Evolutionary conservation across 2,113 vertebrate genomes (phyloP).

Genomic region (Syngnathus scovelli): DNA sequence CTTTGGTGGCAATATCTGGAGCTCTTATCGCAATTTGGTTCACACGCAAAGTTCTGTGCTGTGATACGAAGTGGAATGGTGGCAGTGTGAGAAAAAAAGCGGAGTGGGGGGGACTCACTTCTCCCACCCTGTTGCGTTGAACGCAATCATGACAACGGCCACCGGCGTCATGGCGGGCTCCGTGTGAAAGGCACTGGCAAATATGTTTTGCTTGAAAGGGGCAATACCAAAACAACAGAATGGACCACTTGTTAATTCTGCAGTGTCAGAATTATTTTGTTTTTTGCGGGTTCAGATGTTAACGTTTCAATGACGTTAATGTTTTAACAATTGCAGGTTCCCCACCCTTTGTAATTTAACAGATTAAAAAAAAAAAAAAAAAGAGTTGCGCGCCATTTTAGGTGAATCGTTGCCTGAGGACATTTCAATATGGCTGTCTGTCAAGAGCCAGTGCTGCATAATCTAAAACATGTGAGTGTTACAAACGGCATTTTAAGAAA

Average conservation of each 20-base stretch:
- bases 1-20: too few relatives aligned
- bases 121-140: neutral
- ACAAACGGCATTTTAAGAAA: constrained; percentile 60
- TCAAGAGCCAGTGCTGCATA: constrained; percentile 55
- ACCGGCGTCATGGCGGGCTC: neutral
- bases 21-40: too few relatives aligned
- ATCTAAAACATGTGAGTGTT: constrained; percentile 45
- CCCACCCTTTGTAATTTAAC: neutral
- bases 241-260: neutral
- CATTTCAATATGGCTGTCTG: constrained; percentile 68
- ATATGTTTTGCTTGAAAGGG: neutral
- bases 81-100: neutral
- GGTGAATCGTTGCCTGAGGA: constrained; percentile 66
- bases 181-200: constrained; percentile 2
- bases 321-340: neutral
- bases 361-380: constrained; percentile 27
- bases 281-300: neutral
- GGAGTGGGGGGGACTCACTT: neutral
- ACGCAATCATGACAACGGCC: neutral
- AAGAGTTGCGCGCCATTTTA: constrained; percentile 48
- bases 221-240: neutral
- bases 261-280: neutral
- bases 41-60: too few relatives aligned
- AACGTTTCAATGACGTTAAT: too few relatives aligned
- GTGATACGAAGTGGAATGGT: neutral